Conservation (phyloP, 2,113 vertebrate species). For the Pygoscelis adeliae region DNA sequence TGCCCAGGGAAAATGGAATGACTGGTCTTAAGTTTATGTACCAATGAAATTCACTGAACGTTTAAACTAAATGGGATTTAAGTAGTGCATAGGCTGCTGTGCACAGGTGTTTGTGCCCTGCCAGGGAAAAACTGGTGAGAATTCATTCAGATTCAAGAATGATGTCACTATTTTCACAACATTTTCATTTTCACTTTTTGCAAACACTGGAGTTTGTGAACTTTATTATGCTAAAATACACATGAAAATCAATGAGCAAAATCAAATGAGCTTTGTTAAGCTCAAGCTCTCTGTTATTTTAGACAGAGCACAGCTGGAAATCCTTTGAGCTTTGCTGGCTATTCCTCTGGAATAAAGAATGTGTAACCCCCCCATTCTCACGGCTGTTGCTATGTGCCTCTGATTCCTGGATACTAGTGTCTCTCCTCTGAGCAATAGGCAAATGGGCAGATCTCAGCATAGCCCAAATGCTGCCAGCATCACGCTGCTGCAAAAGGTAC, state of each 20-base stretch:
- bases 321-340: conserved; percentile 37
- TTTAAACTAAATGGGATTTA: neutral
- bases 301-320: conserved; percentile 38
- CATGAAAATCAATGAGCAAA: conserved; percentile 36
- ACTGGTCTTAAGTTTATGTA: neutral
- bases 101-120: neutral
- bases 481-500: neutral
- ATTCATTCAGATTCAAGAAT: neutral
- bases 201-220: neutral
- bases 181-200: conserved; percentile 11
- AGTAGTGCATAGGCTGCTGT: neutral
- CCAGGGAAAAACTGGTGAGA: neutral
- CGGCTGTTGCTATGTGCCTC: neutral
- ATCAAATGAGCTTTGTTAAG: conserved; percentile 34
- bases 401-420: neutral
- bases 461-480: neutral
- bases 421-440: neutral
- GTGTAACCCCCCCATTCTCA: neutral
- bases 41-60: neutral
- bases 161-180: neutral
- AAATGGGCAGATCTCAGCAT: neutral
- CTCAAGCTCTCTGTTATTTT: conserved; percentile 5
- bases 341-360: conserved; percentile 34
- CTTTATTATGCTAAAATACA: conserved; percentile 36
- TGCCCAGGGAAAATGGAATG: neutral